These are phyloP conservation scores for Psilanteris sp. DNA, from an alignment of 1,140 invertebrate genomes.

Conservation along the genomic window DNA sequence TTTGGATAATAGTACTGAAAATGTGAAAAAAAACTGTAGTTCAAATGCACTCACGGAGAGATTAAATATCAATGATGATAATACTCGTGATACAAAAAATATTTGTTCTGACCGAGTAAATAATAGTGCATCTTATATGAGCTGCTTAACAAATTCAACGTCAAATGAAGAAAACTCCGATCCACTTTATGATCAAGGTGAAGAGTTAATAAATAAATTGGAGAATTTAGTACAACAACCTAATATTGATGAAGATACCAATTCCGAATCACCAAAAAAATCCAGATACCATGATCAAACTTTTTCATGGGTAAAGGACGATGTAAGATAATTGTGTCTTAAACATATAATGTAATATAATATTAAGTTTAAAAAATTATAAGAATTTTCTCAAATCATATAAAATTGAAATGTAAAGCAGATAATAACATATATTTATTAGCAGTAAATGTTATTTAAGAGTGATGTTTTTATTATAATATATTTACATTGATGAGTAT, in stretches of 20 bases:
- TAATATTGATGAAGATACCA: conserved; percentile 4
- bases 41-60: conserved; percentile 38
- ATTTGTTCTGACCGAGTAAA: neutral
- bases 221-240: conserved; percentile 31
- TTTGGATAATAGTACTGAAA: conserved; percentile 19
- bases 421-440: too few relatives aligned
- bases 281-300: conserved; percentile 6
- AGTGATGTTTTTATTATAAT: too few relatives aligned
- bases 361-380: too few relatives aligned
- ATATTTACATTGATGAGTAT: too few relatives aligned
- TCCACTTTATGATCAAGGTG: conserved; percentile 46
- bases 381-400: too few relatives aligned
- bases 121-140: neutral
- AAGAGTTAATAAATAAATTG: conserved; percentile 29
- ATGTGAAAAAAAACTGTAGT: neutral
- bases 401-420: too few relatives aligned
- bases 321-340: conserved; percentile 27
- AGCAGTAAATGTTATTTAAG: too few relatives aligned
- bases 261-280: conserved; percentile 2
- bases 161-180: conserved; percentile 54
- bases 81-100: conserved; percentile 4
- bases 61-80: conserved; percentile 39
- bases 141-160: conserved; percentile 20
- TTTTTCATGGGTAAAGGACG: conserved; percentile 26
- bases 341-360: too few relatives aligned